A percentile compares a stretch with the other conserved stretches of the same genome.
Conservation (phyloP, 2,113 vertebrate genomes). For the Etia nguti region DNA sequence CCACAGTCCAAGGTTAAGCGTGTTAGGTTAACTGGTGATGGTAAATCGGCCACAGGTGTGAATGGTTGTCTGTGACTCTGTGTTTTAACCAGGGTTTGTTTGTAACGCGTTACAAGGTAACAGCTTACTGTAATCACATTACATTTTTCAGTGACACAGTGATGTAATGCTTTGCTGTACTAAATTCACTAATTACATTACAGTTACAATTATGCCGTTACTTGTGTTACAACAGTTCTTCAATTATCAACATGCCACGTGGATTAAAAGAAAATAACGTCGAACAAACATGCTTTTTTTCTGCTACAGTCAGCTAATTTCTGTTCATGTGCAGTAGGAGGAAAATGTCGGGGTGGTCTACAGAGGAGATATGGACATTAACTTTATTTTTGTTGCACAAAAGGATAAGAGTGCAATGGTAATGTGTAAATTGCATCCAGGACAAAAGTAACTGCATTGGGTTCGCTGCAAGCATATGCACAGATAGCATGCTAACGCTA, state of each 20-base stretch:
- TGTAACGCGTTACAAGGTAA: neutral
- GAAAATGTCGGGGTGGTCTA: neutral
- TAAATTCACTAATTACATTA: rapidly evolving
- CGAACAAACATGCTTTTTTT: neutral
- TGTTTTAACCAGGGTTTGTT: neutral
- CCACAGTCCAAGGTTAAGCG: neutral
- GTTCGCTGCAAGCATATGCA: neutral
- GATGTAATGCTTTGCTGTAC: neutral
- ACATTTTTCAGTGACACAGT: neutral
- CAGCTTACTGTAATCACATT: neutral
- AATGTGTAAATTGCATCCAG: neutral
- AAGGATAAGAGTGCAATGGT: neutral
- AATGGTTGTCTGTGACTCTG: neutral
- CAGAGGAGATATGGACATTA: neutral
- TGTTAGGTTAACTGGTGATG: neutral
- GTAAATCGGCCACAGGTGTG: neutral
- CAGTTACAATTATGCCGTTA: neutral
- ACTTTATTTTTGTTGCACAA: neutral
- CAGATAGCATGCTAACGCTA: neutral
- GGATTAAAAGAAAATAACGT: neutral
- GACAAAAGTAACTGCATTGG: neutral
- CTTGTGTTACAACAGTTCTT: neutral
- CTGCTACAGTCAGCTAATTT: neutral
- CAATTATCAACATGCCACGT: neutral
- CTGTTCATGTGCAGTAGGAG: neutral